A percentile compares a stretch with the other conserved stretches of the same genome.
phyloP scores from a whole-genome alignment of 2,113 vertebrate genomes.

The Clarias magur region DNA sequence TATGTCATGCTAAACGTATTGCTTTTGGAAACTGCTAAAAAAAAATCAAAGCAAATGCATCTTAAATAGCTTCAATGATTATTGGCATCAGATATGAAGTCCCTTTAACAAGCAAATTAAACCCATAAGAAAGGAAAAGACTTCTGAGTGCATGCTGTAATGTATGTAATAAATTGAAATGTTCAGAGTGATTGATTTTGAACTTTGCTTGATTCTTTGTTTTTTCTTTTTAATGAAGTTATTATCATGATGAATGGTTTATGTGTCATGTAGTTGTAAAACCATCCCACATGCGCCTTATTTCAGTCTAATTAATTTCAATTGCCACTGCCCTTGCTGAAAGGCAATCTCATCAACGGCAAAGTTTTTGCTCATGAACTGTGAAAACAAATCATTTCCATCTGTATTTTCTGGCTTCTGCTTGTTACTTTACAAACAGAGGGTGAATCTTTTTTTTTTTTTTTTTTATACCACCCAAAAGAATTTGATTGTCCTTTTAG shows the following conservation, averaged over 20 bases:
- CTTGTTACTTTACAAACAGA: constrained; percentile 16
- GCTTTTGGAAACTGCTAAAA: constrained; percentile 85
- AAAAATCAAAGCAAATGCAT: constrained; percentile 83
- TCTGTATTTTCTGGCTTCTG: constrained; percentile 23
- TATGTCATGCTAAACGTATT: constrained; percentile 67
- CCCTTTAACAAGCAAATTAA: constrained; percentile 93
- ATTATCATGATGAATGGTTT: constrained; percentile 81
- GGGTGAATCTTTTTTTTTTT: neutral
- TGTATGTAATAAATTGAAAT: constrained; percentile 71
- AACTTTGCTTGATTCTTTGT: constrained; percentile 52
- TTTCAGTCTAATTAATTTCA: constrained; percentile 73
- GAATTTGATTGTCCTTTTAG: constrained; percentile 83
- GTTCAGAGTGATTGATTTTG: constrained; percentile 56
- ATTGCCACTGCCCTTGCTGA: constrained; percentile 76
- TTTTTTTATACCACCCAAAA: constrained; percentile 13
- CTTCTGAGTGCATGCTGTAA: constrained; percentile 87
- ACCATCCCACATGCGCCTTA: constrained; percentile 72
- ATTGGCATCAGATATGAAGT: constrained; percentile 91
- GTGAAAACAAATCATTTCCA: constrained; percentile 41
- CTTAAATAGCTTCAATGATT: constrained; percentile 96
- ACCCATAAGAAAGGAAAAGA: constrained; percentile 75
- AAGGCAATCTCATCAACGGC: constrained; percentile 78
- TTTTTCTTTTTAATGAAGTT: constrained; percentile 71
- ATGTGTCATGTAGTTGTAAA: constrained; percentile 79
- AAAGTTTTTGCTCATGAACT: constrained; percentile 36